Percentiles rank a stretch among this genome's conserved stretches.
phyloP scores from a whole-genome alignment of 2,797 vertebrate species.

The Craterocephalus amniculus region DNA sequence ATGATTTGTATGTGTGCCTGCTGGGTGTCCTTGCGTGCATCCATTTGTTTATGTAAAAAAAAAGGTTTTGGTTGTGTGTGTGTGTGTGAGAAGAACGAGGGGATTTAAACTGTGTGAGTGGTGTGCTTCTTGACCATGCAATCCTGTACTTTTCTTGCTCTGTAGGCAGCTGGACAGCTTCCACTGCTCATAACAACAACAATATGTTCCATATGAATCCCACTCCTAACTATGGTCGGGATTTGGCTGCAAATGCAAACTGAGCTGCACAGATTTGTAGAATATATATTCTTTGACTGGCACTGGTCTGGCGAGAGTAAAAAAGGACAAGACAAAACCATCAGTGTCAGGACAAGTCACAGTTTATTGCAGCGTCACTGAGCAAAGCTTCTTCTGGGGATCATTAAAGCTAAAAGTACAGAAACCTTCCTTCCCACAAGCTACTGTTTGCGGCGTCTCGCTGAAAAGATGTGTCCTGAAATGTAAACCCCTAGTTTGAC shows the following conservation, averaged over 20 bases:
- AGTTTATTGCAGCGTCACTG: slow-evolving; percentile 27
- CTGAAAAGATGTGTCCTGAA: background rate
- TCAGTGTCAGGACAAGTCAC: slow-evolving; percentile 43
- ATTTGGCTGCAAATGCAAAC: slow-evolving; percentile 51
- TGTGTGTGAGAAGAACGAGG: slow-evolving; percentile 11
- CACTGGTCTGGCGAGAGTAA: slow-evolving; percentile 52
- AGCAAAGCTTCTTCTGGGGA: slow-evolving; percentile 28
- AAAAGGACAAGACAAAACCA: slow-evolving; percentile 59
- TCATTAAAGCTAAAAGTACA: slow-evolving; percentile 30
- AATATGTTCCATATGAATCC: slow-evolving; percentile 76
- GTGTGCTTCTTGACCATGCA: slow-evolving; percentile 61
- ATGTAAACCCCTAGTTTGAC: background rate
- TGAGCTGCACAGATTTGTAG: slow-evolving; percentile 53
- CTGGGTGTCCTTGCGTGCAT: slow-evolving; percentile 62
- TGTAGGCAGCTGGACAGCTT: slow-evolving; percentile 70
- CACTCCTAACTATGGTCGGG: slow-evolving; percentile 59
- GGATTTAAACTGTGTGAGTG: slow-evolving; percentile 35
- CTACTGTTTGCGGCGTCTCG: slow-evolving; percentile 27
- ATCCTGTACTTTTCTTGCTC: slow-evolving; percentile 62
- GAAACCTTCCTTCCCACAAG: slow-evolving; percentile 10
- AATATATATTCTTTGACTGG: slow-evolving; percentile 53
- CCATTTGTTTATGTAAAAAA: slow-evolving; percentile 59
- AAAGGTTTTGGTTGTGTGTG: slow-evolving; percentile 11
- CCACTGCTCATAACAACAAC: slow-evolving; percentile 73
- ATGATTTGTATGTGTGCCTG: slow-evolving; percentile 52